Percentiles rank a stretch among this genome's conserved stretches.
phyloP scores from a whole-genome alignment of 2,113 vertebrate genomes.

The Danio rerio region GRCz12tu NC_133186.1:34310501-34311000 shows the following conservation, averaged over 20 bases:
- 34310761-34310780: slow-evolving; percentile 37
- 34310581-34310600: background rate
- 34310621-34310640: background rate
- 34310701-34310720: slow-evolving; percentile 51
- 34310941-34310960: background rate
- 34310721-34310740: slow-evolving; percentile 61
- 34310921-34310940: background rate
- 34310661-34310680: slow-evolving; percentile 49
- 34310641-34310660: slow-evolving; percentile 4
- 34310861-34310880: slow-evolving; percentile 8
- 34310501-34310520: no score
- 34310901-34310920: background rate
- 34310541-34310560: background rate
- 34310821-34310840: slow-evolving; percentile 50
- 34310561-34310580: background rate
- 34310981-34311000: background rate
- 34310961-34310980: background rate
- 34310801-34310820: slow-evolving; percentile 54
- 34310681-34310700: slow-evolving; percentile 50
- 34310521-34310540: no score
- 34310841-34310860: slow-evolving; percentile 37
- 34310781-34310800: slow-evolving; percentile 53
- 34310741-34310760: slow-evolving; percentile 54
- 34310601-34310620: background rate
- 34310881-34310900: slow-evolving; percentile 27